Base-by-base conservation (phyloP, 2,888 invertebrate genomes). In the Rhodophaea formosa region DNA sequence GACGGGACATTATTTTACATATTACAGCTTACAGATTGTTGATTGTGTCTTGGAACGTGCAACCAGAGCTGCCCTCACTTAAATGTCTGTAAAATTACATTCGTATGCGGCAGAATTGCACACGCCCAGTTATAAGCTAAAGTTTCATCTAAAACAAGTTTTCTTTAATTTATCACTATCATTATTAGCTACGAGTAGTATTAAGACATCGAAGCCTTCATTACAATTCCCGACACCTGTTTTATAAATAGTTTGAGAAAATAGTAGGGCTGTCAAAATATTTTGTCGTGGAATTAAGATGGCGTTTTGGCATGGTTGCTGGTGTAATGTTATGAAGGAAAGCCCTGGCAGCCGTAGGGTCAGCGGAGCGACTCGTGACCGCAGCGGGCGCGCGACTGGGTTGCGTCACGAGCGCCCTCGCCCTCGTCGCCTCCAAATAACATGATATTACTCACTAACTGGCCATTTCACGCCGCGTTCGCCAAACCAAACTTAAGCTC, bases 371-470 rank as follows among this genome's bases (percentile, higher is more conserved):
- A 80, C 79, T 89, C 90, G 90, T 88, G 90, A 89, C 86, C 80
- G 72, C 70, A 72, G 76, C 76, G 75, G 76, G 79, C 77, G 79
- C 80, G 75, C 75, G 68, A 68, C 72, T 68, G 67, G 67, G 75
- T 70, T 68, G 64, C 80, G 84, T 87, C 88, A 88, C 90, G 89
- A 88, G 75, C 75, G 80, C 79, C 80, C 72, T 78, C 79, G 78
- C 82, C 78, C 80, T 81, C 82, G 81, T 84, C 84, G 77, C 77
- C 76, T 78, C 80, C 82, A 84, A 86, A 88, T 85, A 86, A 89
- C 88, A 86, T 82, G 85, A 85, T 88, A 88, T 87, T 88, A 86
- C 85, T 88, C 82, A 86, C 87, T 88, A 87, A 89, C 88, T 85
- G 88, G 83, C 84, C 82, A 88, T 88, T 89, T 88, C 88, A 88